Conservation (phyloP, 2,797 vertebrate genomes). For the Falco rusticolus region DNA sequence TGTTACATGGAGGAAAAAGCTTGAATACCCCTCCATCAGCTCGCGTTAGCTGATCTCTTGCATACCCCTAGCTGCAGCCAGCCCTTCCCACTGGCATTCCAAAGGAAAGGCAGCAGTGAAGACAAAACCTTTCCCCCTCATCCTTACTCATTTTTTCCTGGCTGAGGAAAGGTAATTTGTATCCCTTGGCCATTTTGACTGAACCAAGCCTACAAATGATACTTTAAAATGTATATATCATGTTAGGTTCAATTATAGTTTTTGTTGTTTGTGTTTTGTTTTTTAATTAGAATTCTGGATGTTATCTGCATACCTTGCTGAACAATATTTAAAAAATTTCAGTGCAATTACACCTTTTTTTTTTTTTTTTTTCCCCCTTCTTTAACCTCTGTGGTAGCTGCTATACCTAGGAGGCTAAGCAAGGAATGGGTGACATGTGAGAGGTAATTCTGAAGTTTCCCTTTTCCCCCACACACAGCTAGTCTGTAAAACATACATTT, state of each 20-base stretch:
- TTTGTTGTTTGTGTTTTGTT: background rate
- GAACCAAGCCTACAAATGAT: background rate
- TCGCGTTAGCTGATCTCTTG: background rate
- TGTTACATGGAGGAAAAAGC: background rate
- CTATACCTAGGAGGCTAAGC: slow-evolving; percentile 17
- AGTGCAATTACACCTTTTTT: background rate
- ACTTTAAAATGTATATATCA: background rate
- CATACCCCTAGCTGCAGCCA: background rate
- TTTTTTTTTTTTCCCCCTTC: background rate
- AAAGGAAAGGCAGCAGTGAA: background rate
- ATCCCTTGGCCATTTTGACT: background rate
- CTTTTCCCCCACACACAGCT: background rate
- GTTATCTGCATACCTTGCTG: background rate
- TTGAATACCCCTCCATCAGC: background rate
- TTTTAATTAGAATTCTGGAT: background rate
- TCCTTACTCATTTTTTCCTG: background rate
- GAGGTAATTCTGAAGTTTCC: slow-evolving; percentile 28
- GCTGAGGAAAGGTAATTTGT: background rate
- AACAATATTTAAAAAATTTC: slow-evolving; percentile 15
- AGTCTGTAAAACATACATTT: slow-evolving; percentile 31
- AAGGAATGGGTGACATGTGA: slow-evolving; percentile 45
- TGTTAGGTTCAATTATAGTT: background rate
- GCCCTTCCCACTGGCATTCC: background rate
- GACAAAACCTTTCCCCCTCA: background rate
- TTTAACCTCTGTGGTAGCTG: background rate